Evolutionary conservation across 64 coral and sea anemone genomes (phyloP).

Genomic region (Actinia equina): DNA sequence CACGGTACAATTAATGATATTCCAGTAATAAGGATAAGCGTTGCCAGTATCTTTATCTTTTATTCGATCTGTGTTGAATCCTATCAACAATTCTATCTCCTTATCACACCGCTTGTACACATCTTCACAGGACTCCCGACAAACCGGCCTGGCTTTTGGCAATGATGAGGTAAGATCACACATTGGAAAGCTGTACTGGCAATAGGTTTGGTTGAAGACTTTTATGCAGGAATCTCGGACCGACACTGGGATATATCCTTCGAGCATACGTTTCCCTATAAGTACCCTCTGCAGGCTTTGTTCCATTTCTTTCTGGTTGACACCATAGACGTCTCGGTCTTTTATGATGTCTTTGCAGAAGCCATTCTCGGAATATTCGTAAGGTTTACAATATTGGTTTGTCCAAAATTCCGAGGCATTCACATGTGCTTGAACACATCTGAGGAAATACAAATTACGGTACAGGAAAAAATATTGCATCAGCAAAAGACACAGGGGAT

Average conservation of each 20-base stretch:
- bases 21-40: conserved; percentile 1
- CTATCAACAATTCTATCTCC: neutral
- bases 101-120: neutral
- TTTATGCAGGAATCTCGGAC: neutral
- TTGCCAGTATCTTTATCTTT: neutral
- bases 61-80: neutral
- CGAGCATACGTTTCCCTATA: neutral
- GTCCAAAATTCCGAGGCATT: neutral
- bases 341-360: neutral
- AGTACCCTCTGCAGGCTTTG: neutral
- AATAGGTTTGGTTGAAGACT: neutral
- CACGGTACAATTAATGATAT: neutral
- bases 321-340: neutral
- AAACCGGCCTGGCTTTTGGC: neutral
- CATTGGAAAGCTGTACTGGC: neutral
- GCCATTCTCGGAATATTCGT: neutral
- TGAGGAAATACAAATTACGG: neutral
- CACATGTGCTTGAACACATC: neutral
- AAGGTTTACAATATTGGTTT: neutral
- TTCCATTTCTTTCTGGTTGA: neutral
- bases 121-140: conserved; percentile 22
- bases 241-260: neutral
- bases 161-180: neutral
- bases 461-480: no score
- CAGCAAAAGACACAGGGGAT: no score